Evolutionary conservation across 92 coral and sea anemone genomes (phyloP), one percentile per base, ranked within the genome.

Genomic region (Zoanthus solanderi): DNA sequence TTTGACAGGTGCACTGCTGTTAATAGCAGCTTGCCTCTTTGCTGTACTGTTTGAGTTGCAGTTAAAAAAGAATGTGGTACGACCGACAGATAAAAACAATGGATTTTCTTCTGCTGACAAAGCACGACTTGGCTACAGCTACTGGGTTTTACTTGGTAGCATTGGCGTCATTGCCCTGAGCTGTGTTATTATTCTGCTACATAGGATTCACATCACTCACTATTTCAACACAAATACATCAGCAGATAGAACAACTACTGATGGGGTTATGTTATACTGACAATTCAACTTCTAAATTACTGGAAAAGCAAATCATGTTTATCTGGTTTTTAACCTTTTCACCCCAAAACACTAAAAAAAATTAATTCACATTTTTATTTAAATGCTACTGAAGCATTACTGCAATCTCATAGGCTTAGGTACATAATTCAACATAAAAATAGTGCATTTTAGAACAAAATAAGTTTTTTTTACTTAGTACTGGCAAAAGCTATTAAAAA

Each of bases 251-350:
- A 47, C 89, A 12, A 80, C 88, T 28, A 90, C 88, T 0, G 98
- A 95, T 88, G 98, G 98, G 12, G 98, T 95, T 5, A 95, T 95
- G 98, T 68, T 95, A 85, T 95, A 95, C 85, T 95, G 89, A 65
- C 56, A 50, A 0, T 50, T 50, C 56, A 4, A 8, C 52, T 47
- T 4, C 0, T 8, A 47, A 8, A 23, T 23, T 23, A 23, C 23
- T 23, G 23, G 23, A 23, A 23, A 23, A 23, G 23, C 23, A 23
- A 23, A 23, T 23, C 2, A 1, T 37, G 42, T 37, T 37, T 37
- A 37, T 4, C 42, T 37, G 4, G 42, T 4, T 37, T 37, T 37
- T 1, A 37, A 37, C 42, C 2, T 1, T 37, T 37, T 37, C 42
- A 37, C 3, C 42, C 42, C 42, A 37, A 37, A 37, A 37, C 42